These are phyloP conservation scores for Macrocentrus cingulum DNA, from an alignment of 1,140 invertebrate species.

Conservation along the genomic window DNA sequence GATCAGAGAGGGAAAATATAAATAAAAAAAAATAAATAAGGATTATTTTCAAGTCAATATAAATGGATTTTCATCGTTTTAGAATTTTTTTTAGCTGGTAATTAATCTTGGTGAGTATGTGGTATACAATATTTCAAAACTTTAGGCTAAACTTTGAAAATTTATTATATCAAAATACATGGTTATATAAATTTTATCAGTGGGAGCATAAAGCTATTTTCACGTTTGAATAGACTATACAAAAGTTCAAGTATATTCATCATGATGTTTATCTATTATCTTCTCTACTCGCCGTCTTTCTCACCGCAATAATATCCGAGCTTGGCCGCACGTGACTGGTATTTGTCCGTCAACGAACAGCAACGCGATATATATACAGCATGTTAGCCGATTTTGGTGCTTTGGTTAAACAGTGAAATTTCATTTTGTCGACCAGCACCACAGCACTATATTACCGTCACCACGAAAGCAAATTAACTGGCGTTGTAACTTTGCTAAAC, in stretches of 20 bases:
- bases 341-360: slow-evolving; percentile 22
- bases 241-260: neutral
- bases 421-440: slow-evolving; percentile 25
- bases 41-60: no score
- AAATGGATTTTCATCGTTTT: no score
- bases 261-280: neutral
- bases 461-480: slow-evolving; percentile 15
- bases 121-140: no score
- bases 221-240: no score
- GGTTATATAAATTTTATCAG: no score
- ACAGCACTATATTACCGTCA: slow-evolving; percentile 1
- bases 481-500: neutral
- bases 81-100: no score
- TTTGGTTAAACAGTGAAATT: slow-evolving; percentile 28
- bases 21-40: no score
- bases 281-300: neutral
- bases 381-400: slow-evolving; percentile 29
- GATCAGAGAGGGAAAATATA: no score
- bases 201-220: no score
- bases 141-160: no score
- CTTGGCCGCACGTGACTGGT: neutral
- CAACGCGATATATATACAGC: slow-evolving; percentile 25
- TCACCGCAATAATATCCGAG: slow-evolving; percentile 6
- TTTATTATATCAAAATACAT: no score
- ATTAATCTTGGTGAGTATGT: no score